These are phyloP conservation scores for Lochmaea crataegi DNA, from an alignment of 2,888 invertebrate species.

Conservation along the genomic window DNA sequence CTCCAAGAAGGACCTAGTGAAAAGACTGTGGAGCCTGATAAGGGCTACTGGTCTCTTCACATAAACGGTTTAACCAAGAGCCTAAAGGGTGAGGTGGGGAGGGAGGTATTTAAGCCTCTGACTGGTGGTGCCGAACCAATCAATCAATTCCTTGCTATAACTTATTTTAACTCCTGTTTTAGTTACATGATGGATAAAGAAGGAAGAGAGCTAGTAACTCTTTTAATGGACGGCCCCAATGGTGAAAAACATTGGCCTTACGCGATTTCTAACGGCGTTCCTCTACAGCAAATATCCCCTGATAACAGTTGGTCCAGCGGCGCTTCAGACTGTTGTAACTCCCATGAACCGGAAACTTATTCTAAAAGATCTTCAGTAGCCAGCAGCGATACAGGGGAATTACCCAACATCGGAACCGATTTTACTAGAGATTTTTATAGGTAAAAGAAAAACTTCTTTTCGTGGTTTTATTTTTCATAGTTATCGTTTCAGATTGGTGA, in stretches of 20 bases:
- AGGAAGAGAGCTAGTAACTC: conserved; percentile 73
- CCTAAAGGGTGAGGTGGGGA: too few species aligned
- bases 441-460: conserved; percentile 43
- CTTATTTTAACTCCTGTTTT: background rate
- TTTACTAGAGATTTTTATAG: conserved; percentile 83
- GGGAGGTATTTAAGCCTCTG: too few species aligned
- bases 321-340: conserved; percentile 66
- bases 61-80: too few species aligned
- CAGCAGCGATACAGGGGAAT: conserved; percentile 73
- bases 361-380: conserved; percentile 79
- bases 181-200: conserved; percentile 69
- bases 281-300: conserved; percentile 64
- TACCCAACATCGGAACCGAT: conserved; percentile 77
- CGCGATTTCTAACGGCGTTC: conserved; percentile 60
- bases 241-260: conserved; percentile 75
- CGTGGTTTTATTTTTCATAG: background rate
- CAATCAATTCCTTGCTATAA: too few species aligned
- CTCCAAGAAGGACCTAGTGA: too few species aligned
- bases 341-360: conserved; percentile 67
- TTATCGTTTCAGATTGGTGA: conserved; percentile 71
- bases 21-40: too few species aligned
- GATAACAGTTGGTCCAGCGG: conserved; percentile 71
- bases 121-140: too few species aligned
- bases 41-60: too few species aligned
- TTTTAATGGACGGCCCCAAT: conserved; percentile 68